phyloP scores from a whole-genome alignment of 2,888 invertebrate genomes.

The Ernsta delagoae region DNA sequence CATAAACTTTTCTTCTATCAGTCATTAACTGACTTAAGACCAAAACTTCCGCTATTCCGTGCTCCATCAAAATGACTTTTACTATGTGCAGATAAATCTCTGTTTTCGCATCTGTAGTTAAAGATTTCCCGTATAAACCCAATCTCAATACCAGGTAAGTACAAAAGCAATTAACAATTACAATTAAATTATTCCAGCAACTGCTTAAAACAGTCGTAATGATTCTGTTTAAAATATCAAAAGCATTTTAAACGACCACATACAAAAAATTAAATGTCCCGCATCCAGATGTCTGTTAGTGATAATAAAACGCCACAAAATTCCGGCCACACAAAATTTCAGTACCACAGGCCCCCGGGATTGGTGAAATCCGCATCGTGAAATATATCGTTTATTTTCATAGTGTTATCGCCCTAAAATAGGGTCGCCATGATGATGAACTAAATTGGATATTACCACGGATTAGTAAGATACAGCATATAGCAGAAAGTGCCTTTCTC shows the following conservation, averaged over 20 bases:
- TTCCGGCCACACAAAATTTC: slow-evolving; percentile 23
- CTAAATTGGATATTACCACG: background rate
- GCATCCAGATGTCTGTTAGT: slow-evolving; percentile 7
- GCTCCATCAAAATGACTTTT: slow-evolving; percentile 13
- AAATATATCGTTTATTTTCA: slow-evolving; percentile 47
- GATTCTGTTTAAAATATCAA: background rate
- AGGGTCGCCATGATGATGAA: slow-evolving; percentile 14
- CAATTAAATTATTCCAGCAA: background rate
- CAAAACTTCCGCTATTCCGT: slow-evolving; percentile 5
- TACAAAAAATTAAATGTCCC: background rate
- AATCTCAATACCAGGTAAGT: no score
- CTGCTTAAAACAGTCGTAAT: background rate
- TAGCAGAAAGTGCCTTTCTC: no score
- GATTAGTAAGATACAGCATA: no score
- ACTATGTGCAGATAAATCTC: background rate
- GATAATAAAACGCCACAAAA: slow-evolving; percentile 29
- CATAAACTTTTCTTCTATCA: slow-evolving; percentile 15
- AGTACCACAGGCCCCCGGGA: slow-evolving; percentile 18
- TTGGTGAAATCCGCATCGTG: slow-evolving; percentile 34
- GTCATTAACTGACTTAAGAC: slow-evolving; percentile 6
- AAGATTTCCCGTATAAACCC: background rate
- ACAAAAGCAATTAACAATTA: no score
- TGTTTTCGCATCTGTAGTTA: background rate
- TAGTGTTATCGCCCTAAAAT: slow-evolving; percentile 47
- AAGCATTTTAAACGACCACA: background rate